These are phyloP conservation scores for Pyxicephalus adspersus DNA, from an alignment of 2,113 vertebrate species.

Conservation along the genomic window DNA sequence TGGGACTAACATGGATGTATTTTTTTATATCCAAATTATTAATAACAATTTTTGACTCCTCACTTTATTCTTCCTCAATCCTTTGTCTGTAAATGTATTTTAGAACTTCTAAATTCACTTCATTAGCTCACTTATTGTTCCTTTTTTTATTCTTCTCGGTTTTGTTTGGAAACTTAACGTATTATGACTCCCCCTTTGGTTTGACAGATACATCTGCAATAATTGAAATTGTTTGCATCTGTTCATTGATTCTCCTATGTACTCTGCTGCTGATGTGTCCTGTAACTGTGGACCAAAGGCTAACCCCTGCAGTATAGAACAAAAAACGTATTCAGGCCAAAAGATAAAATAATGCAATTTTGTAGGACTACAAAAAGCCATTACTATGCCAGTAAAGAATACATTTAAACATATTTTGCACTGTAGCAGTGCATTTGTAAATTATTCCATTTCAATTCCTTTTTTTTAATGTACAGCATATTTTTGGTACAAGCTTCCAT, in stretches of 20 bases:
- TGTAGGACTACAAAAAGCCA: conserved; percentile 80
- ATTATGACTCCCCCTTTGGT: conserved; percentile 23
- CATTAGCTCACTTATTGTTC: conserved; percentile 12
- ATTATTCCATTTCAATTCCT: conserved; percentile 76
- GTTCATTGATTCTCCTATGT: conserved; percentile 70
- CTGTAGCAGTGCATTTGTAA: conserved; percentile 94
- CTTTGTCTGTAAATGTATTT: conserved; percentile 55
- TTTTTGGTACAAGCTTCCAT: conserved; percentile 80
- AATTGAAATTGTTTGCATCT: conserved; percentile 73
- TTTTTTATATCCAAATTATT: conserved; percentile 72
- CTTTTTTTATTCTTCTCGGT: conserved; percentile 37
- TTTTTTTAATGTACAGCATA: conserved; percentile 90
- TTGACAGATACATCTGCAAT: conserved; percentile 76
- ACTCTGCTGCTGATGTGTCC: conserved; percentile 74
- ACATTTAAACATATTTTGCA: conserved; percentile 83
- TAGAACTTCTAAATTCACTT: conserved; percentile 36
- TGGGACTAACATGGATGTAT: conserved; percentile 86
- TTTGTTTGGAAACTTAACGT: conserved; percentile 5
- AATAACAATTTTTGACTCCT: conserved; percentile 71
- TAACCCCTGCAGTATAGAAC: conserved; percentile 67
- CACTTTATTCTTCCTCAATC: conserved; percentile 62
- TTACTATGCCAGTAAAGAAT: conserved; percentile 84
- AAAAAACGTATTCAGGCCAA: conserved; percentile 68
- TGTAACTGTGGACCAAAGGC: conserved; percentile 80
- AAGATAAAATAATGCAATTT: conserved; percentile 74